Evolutionary conservation across 2,113 vertebrate species (phyloP).

Genomic region (Centropus unirufus): DNA sequence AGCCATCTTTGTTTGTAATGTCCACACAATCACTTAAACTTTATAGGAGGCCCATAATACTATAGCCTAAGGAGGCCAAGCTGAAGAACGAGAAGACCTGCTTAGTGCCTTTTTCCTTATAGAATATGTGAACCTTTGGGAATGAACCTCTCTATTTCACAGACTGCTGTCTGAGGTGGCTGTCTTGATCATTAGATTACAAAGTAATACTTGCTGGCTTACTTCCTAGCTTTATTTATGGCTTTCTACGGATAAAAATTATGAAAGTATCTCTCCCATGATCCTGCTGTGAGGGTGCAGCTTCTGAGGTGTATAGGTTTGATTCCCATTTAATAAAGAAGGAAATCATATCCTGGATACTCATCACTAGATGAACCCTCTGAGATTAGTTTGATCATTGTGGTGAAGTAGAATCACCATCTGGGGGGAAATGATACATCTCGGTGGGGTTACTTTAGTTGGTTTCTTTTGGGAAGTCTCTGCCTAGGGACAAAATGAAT

Average conservation of each 20-base stretch:
- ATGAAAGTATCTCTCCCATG: slow-evolving; percentile 14
- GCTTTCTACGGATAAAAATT: slow-evolving; percentile 49
- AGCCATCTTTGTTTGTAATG: background rate
- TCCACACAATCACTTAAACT: background rate
- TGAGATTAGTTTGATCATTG: slow-evolving; percentile 39
- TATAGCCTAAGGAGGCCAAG: background rate
- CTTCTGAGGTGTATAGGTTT: slow-evolving; percentile 8
- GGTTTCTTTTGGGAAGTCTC: background rate
- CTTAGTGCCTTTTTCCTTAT: background rate
- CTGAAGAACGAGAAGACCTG: background rate
- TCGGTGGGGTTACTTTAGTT: background rate
- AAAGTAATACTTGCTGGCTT: slow-evolving; percentile 45
- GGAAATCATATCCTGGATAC: background rate
- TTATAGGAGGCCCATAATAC: background rate
- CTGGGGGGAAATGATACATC: background rate
- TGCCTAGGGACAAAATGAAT: background rate
- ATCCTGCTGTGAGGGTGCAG: background rate
- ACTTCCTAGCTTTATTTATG: slow-evolving; percentile 42
- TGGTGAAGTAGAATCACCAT: slow-evolving; percentile 6
- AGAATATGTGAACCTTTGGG: background rate
- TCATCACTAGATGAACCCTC: background rate
- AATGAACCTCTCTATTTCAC: background rate
- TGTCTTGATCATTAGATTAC: slow-evolving; percentile 3
- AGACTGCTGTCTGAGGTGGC: background rate
- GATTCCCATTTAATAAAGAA: slow-evolving; percentile 47